These are phyloP conservation scores for Aphodius sticticus DNA, from an alignment of 2,888 invertebrate species.

Conservation along the genomic window DNA sequence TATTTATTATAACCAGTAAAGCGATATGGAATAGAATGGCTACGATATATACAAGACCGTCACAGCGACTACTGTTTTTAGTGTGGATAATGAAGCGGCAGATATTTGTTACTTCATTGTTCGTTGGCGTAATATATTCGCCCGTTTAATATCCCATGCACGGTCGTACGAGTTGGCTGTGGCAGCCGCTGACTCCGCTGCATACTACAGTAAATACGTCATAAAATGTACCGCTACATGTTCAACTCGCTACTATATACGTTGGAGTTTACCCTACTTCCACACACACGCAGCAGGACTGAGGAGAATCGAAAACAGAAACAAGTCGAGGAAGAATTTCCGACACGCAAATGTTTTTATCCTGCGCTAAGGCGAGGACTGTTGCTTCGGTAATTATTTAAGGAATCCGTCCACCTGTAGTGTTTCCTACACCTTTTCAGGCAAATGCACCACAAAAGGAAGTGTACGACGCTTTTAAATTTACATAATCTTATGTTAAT, in stretches of 20 bases:
- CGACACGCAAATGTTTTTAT: neutral
- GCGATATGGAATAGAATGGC: too few relatives aligned
- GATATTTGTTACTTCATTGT: conserved; percentile 22
- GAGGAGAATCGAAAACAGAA: too few relatives aligned
- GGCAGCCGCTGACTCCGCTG: conserved; percentile 29
- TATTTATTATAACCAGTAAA: too few relatives aligned
- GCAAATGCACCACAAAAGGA: neutral
- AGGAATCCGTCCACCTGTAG: neutral
- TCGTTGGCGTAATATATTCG: conserved; percentile 11
- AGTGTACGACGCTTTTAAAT: neutral
- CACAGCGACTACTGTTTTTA: neutral
- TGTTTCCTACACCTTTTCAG: neutral
- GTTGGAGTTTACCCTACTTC: neutral
- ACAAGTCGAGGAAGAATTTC: neutral
- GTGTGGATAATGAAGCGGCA: conserved; percentile 11
- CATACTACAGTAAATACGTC: conserved; percentile 27
- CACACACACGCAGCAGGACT: neutral
- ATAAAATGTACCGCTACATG: conserved; percentile 23
- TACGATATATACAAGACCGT: too few relatives aligned
- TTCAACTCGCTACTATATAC: neutral
- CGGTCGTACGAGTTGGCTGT: neutral
- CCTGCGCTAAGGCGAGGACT: neutral
- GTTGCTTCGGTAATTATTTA: neutral
- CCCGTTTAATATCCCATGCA: conserved; percentile 23
- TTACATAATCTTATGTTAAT: conserved; percentile 4